Base-by-base conservation (phyloP, 2,113 vertebrate species). In the Cyprinodon brontotheroides region DNA sequence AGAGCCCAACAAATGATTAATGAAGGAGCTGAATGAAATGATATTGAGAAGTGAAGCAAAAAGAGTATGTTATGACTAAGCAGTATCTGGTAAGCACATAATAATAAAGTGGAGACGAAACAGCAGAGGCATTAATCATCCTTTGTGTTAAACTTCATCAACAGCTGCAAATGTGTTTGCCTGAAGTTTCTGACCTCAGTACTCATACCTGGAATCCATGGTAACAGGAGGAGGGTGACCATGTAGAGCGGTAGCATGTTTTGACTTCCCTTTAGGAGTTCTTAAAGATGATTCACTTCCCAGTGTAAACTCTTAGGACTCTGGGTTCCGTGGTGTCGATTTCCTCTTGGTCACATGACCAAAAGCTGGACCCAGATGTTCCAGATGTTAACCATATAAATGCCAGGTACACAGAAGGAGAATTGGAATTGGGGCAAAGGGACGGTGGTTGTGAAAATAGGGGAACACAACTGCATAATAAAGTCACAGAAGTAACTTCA, bases 121-220 rank as follows among this genome's bases (percentile, higher is more conserved):
- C 13, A 17, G n/a, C 47, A 45, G 3, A 70, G 40, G 64, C 63
- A 72, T 48, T 22, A 47, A 63, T 71, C 61, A 74, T 48, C 45
- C n/a, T 59, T 65, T 12, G 13, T 74, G 63, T 38, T 17, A 20
- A 11, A 43, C 50, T 45, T 20, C 65, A 36, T 72, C 48, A 75
- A 45, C 48, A 74, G 4, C 29, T 65, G 11, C 17, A 77, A 48
- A 70, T 14, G 29, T 1, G 48, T n/a, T 47, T 63, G 65, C 61
- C 4, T 15, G 2, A 7, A 43, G 45, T 15, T 59, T n/a, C 50
- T 64, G 61, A 57, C 29, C 10, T 79, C 40, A 66, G n/a, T 13
- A n/a, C 48, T 68, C 29, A 15, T 86, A 94, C 93, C 93, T 89
- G 87, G 85, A 60, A 93, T 81, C 77, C 85, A 89, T 66, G 75